These are phyloP conservation scores for Lamellibrachia columna DNA, from an alignment of 2,888 invertebrate species.

Conservation along the genomic window DNA sequence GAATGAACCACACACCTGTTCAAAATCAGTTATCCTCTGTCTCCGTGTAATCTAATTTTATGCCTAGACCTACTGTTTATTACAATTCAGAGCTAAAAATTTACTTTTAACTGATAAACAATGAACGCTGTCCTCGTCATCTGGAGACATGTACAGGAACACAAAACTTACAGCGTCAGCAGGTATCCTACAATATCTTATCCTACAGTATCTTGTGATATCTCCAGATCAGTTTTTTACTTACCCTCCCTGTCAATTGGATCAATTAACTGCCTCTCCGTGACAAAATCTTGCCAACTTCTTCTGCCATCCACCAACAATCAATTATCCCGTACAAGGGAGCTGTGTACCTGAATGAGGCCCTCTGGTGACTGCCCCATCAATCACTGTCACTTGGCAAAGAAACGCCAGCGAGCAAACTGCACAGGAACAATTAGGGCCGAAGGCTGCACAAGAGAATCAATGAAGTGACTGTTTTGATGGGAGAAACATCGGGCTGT, in stretches of 20 bases:
- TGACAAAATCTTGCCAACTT: slow-evolving; percentile 10
- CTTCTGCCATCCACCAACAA: not conserved
- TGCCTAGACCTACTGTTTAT: not conserved
- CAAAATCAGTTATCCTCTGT: not conserved
- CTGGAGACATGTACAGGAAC: not conserved
- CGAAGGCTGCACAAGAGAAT: not conserved
- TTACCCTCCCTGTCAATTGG: not conserved
- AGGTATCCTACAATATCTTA: not conserved
- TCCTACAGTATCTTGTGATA: not conserved
- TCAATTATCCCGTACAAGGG: not conserved
- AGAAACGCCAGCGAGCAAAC: not conserved
- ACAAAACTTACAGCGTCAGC: not conserved
- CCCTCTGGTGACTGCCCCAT: not conserved
- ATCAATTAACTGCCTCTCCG: not conserved
- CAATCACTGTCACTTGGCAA: not conserved
- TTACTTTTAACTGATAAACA: not conserved
- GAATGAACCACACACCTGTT: not conserved
- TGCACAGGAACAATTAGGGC: slow-evolving; percentile 6
- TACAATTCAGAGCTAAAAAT: not conserved
- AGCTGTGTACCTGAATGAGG: not conserved
- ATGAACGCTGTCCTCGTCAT: not conserved
- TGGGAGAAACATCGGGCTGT: not conserved
- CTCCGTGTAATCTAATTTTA: not conserved
- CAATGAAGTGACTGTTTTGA: not conserved
- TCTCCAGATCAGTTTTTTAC: not conserved